Conservation (phyloP, 1,140 invertebrate species). For the Heliothis virescens region DNA sequence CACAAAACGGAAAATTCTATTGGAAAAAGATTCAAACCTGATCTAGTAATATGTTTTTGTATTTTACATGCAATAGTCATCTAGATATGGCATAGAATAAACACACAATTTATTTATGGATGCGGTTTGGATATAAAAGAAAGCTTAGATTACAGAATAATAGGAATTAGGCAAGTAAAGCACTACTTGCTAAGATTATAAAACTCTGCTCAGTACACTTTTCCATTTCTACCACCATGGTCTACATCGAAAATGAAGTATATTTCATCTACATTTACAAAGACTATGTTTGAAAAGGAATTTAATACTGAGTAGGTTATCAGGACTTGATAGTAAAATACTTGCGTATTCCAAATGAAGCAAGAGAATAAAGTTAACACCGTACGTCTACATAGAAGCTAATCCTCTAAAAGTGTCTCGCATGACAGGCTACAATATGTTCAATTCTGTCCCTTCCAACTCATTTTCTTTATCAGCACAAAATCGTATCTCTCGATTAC, state of each 20-base stretch:
- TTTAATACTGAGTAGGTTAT: too few species aligned
- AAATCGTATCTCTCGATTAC: background rate
- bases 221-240: too few species aligned
- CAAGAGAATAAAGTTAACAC: too few species aligned
- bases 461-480: background rate
- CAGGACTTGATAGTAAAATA: background rate
- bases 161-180: background rate
- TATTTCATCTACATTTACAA: too few species aligned
- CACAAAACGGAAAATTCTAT: too few species aligned
- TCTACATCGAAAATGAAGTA: too few species aligned
- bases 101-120: background rate
- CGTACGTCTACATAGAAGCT: too few species aligned
- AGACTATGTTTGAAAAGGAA: too few species aligned
- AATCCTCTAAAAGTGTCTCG: background rate
- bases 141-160: conserved; percentile 12
- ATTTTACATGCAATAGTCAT: too few species aligned
- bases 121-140: background rate
- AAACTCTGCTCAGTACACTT: too few species aligned
- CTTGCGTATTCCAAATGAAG: background rate
- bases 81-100: background rate
- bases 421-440: background rate
- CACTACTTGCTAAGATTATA: background rate
- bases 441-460: background rate
- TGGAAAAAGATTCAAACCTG: too few species aligned
- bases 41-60: too few species aligned